phyloP scores from a whole-genome alignment of 2,113 vertebrate species.

The Channa argus region DNA sequence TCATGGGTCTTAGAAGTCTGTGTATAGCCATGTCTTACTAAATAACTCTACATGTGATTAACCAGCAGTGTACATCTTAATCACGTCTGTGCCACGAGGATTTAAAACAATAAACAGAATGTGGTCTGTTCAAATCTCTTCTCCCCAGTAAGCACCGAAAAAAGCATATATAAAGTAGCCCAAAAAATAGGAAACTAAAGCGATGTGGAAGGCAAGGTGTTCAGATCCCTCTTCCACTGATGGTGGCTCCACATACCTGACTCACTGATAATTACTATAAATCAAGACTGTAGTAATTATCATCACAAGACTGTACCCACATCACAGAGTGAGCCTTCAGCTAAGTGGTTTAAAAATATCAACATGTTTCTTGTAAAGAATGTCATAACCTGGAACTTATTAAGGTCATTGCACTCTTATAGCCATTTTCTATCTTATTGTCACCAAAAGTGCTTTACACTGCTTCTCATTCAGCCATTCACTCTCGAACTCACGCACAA shows the following conservation, averaged over 20 bases:
- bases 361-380: conserved; percentile 22
- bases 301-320: neutral
- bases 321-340: neutral
- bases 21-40: neutral
- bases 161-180: too few relatives aligned
- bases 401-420: too few relatives aligned
- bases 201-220: too few relatives aligned
- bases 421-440: too few relatives aligned
- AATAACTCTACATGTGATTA: neutral
- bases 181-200: too few relatives aligned
- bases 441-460: too few relatives aligned
- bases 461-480: too few relatives aligned
- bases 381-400: too few relatives aligned
- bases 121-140: neutral
- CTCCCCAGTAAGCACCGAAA: too few relatives aligned
- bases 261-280: too few relatives aligned
- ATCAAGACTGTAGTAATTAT: too few relatives aligned
- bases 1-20: neutral
- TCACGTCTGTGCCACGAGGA: neutral
- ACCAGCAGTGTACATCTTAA: neutral
- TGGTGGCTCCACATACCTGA: neutral
- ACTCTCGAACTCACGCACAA: too few relatives aligned
- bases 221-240: neutral
- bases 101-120: neutral
- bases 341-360: neutral